Base-by-base conservation (phyloP, 2,888 invertebrate genomes). In the Trissonchulus latispiculum region DNA sequence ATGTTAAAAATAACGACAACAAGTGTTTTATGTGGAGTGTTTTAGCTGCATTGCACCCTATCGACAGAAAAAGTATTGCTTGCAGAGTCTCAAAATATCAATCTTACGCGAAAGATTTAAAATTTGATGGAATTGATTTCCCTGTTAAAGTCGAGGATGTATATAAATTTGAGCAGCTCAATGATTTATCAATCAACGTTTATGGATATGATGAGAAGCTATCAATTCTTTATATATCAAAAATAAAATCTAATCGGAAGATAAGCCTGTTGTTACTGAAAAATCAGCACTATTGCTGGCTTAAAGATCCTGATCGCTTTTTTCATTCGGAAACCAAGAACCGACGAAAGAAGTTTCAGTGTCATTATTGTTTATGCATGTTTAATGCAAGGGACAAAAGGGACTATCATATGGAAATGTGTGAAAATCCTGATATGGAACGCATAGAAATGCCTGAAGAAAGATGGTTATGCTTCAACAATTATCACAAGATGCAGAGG, bases 21-120 rank as follows among this genome's bases (percentile, higher is more conserved):
- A 64, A 64, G 28, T 64, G 64, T 64, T 64, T 64, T 33, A 15
- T 64, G 29, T 64, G 64, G 64, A 64, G 64, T 64, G 64, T 64
- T 15, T 33, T 64, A 64, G 64, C 64, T n/a, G 64, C 64, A 31
- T 29, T 64, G 29, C 64, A 64, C 33, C 64, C 64, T 15, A 8
- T 15, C 8, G 8, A 3, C 8, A 23, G n/a, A 23, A 59, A 59
- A 59, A 3, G 28, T 15, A 28, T 18, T n/a, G 8, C 64, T 31
- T 15, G 28, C 8, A 3, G 64, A 33, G 64, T 64, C 8, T 15
- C 8, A 3, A 64, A 64, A 18, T 64, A 64, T 33, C 8, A 64
- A n/a, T 29, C 64, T 15, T 64, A 15, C 28, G 8, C 28, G 29
- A 64, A 48, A 8, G 23, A 48, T 48, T 23, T 48, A 15, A 23